Conservation (phyloP, 2,888 invertebrate species). For the Drepanosiphum platanoidis region DNA sequence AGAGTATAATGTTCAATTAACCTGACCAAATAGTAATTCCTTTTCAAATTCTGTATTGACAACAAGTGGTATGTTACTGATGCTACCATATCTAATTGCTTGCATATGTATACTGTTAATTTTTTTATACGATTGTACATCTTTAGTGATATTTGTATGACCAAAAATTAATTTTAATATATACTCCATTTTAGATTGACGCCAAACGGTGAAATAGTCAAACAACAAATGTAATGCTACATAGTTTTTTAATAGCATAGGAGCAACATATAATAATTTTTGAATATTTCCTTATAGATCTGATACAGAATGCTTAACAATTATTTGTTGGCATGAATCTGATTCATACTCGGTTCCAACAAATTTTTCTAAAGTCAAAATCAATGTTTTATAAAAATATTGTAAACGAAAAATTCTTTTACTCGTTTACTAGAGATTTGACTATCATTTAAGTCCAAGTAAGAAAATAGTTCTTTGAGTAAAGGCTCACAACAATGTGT, state of each 20-base stretch:
- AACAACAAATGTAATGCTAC: constrained; percentile 42
- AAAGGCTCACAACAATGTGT: constrained; percentile 4
- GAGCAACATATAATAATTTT: constrained; percentile 1
- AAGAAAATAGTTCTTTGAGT: constrained; percentile 16
- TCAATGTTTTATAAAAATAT: constrained; percentile 41
- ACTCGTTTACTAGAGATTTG: not conserved
- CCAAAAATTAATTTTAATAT: constrained; percentile 21
- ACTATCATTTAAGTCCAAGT: not conserved
- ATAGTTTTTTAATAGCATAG: constrained; percentile 28
- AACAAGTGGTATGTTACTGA: not conserved
- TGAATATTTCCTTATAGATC: constrained; percentile 19
- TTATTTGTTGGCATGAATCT: not conserved
- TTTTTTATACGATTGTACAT: constrained; percentile 21
- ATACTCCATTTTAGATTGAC: not conserved
- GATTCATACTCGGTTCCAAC: constrained; percentile 42
- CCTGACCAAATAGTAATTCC: constrained; percentile 48
- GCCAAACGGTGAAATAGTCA: constrained; percentile 44
- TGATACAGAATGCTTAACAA: constrained; percentile 17
- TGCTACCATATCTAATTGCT: constrained; percentile 35
- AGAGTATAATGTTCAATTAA: no score
- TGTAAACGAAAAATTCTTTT: constrained; percentile 12
- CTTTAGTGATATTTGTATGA: not conserved
- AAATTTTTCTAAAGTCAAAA: constrained; percentile 43
- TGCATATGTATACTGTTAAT: constrained; percentile 31
- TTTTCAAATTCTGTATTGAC: constrained; percentile 31